Percentiles rank a stretch among this genome's conserved stretches.
Evolutionary conservation across 2,888 invertebrate genomes (phyloP).

Genomic region (Arenicola marina): DNA sequence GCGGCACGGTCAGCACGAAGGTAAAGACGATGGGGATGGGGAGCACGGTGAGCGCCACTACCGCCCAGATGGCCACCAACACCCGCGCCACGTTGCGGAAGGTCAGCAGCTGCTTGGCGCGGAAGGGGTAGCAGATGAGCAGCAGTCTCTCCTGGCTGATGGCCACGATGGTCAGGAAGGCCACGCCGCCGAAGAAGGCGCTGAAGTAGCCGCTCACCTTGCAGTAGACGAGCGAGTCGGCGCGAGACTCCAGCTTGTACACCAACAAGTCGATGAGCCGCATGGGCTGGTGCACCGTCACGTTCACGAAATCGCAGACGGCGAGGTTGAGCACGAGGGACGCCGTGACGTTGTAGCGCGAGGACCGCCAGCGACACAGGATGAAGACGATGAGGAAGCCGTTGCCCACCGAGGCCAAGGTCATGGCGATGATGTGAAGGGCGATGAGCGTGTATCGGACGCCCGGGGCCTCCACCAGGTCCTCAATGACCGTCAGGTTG

Average conservation of each 20-base stretch:
- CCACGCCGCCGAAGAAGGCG: slow-evolving; percentile 20
- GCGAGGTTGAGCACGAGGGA: slow-evolving; percentile 30
- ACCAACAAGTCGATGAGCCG: slow-evolving; percentile 20
- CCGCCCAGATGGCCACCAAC: slow-evolving; percentile 20
- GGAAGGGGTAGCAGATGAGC: slow-evolving; percentile 28
- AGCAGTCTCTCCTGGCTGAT: slow-evolving; percentile 31
- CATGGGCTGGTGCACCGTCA: slow-evolving; percentile 19
- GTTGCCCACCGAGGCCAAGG: slow-evolving; percentile 23
- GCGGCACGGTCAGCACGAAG: slow-evolving; percentile 6
- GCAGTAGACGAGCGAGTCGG: slow-evolving; percentile 20
- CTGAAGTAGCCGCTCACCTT: slow-evolving; percentile 20
- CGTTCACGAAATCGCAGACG: slow-evolving; percentile 25
- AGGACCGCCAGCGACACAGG: slow-evolving; percentile 1
- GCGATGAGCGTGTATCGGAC: slow-evolving; percentile 22
- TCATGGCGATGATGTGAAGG: slow-evolving; percentile 18
- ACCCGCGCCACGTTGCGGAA: slow-evolving; percentile 8
- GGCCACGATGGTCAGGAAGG: slow-evolving; percentile 26
- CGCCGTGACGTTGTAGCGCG: slow-evolving; percentile 20
- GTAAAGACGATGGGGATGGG: slow-evolving; percentile 22
- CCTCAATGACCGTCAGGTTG: too few relatives aligned
- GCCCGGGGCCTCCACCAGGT: slow-evolving; percentile 18
- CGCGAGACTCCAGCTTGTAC: not conserved
- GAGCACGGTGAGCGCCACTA: slow-evolving; percentile 12
- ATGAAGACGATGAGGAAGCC: slow-evolving; percentile 25
- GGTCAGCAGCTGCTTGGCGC: slow-evolving; percentile 23